These are phyloP conservation scores for Microtus oregoni DNA, from an alignment of 2,113 vertebrate genomes.

Conservation along the genomic window DNA sequence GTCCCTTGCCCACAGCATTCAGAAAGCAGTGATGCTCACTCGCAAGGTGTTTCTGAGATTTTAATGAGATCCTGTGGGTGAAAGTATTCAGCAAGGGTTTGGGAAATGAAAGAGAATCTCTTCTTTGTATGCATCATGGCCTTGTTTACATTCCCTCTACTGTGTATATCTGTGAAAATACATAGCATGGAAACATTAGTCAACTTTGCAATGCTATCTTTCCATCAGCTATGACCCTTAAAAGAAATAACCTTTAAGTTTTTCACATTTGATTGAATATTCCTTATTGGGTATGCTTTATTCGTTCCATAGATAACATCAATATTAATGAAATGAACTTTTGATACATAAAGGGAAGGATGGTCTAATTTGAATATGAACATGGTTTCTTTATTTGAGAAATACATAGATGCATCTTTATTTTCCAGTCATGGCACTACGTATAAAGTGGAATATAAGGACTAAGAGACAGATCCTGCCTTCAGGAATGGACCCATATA, in stretches of 20 bases:
- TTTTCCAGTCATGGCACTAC: background rate
- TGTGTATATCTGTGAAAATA: background rate
- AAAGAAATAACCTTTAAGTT: background rate
- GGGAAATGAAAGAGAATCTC: background rate
- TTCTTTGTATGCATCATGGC: background rate
- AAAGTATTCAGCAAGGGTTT: background rate
- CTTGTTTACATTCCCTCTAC: background rate
- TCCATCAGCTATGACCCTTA: background rate
- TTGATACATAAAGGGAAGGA: background rate
- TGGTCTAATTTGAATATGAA: background rate
- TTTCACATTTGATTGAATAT: background rate
- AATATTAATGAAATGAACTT: background rate
- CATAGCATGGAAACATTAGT: background rate
- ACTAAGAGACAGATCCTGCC: background rate
- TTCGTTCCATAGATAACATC: background rate
- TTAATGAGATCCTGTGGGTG: background rate
- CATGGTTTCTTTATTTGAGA: conserved; percentile 2
- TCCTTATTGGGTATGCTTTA: background rate
- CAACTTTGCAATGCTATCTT: background rate
- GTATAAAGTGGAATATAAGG: background rate
- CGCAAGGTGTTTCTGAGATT: background rate
- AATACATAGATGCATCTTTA: background rate
- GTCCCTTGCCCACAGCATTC: background rate
- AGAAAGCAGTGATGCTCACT: background rate
- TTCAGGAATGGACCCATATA: no score